Base-by-base conservation (phyloP, 2,888 invertebrate genomes). In the Thereva nobilitata region DNA sequence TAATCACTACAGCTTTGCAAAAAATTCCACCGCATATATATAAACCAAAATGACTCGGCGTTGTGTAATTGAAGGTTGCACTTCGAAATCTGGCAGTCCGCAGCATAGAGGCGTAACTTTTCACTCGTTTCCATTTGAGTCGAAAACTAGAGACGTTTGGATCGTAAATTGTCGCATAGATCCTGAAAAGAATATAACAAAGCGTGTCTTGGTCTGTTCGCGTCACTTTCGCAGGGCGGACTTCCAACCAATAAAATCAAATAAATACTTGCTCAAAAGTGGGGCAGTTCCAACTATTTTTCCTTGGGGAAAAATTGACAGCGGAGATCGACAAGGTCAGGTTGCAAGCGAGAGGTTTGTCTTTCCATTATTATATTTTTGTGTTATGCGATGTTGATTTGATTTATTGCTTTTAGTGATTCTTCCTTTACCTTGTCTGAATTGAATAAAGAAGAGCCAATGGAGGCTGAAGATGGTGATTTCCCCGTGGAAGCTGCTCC, bases 241-340 rank as follows among this genome's bases (percentile, higher is more conserved):
- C 80, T 91, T 91, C 80, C 85, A 89, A 79, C 84, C 84, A 71
- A 87, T 86, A 73, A 86, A 87, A 78, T 86, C 87, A 68, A 85
- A 86, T 69, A 90, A 89, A 82, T 89, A 89, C 77, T 81, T 89
- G 76, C 80, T 91, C 57, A 87, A 86, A 77, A 84, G 87, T 79
- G 89, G 88, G 71, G 87, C 89, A 5, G 82, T 89, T 56, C 90
- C 91, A 5, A 88, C 89, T 68, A 88, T 91, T 65, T 91, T 91
- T 79, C 83, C 86, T 4, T 89, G 88, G 88, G 78, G 78, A 5
- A 78, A 78, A 71, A 72, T 78, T 64, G 77, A 78, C 37, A 70
- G 75, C 0, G 55, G 63, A 71, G 4, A 76, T 73, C 68, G 74
- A 23, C 23, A 23, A 23, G 23, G 23, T 23, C 23, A 23, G 23